Percentiles rank a stretch among this genome's conserved stretches.
These are phyloP conservation scores for Pachyramphus minor DNA, from an alignment of 2,113 vertebrate genomes.

Conservation along the genomic window DNA sequence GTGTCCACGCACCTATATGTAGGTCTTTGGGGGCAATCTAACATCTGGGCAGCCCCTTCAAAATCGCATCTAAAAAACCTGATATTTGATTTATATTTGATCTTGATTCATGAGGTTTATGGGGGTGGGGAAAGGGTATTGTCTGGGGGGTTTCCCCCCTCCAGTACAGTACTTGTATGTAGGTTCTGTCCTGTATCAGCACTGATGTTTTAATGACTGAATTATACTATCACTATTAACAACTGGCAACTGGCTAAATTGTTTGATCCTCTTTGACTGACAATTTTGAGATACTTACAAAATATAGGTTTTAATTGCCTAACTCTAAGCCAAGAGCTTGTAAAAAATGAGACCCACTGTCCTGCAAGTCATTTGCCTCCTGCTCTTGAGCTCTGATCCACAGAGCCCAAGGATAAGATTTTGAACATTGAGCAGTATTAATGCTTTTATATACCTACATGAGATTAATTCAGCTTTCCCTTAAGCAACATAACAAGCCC, in stretches of 20 bases:
- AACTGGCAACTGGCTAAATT: not conserved
- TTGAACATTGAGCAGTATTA: not conserved
- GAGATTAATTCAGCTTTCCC: not conserved
- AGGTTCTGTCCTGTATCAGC: not conserved
- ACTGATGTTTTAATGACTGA: not conserved
- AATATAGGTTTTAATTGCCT: not conserved
- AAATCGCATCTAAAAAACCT: not conserved
- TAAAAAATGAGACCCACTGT: not conserved
- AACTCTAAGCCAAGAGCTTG: not conserved
- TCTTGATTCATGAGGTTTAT: not conserved
- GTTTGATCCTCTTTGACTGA: not conserved
- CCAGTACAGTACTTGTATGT: not conserved
- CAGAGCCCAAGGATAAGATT: not conserved
- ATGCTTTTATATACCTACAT: not conserved
- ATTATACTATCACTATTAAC: not conserved
- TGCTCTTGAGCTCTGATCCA: not conserved
- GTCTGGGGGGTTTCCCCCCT: fast-evolving
- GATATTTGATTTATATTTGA: not conserved
- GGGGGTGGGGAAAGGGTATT: fast-evolving
- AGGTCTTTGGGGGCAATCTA: not conserved
- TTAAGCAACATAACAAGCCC: not conserved
- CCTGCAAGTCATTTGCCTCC: not conserved
- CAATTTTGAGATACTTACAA: not conserved
- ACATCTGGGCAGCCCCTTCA: not conserved
- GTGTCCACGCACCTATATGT: not conserved